phyloP scores from a whole-genome alignment of 2,113 vertebrate species.

The Ariopsis seemanni region DNA sequence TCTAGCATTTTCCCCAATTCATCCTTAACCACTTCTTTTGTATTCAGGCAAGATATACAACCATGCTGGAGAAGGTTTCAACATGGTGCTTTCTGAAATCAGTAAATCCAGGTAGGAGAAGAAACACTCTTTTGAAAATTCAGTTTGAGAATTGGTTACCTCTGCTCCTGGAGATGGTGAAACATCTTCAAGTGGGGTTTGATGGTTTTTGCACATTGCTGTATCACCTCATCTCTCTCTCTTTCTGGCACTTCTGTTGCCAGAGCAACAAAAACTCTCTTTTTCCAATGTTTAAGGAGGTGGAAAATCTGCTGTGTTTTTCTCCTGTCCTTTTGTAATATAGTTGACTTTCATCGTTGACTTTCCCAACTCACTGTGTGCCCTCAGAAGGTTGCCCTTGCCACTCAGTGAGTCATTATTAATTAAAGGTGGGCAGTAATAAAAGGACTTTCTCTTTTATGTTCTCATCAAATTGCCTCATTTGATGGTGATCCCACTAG shows the following conservation, averaged over 20 bases:
- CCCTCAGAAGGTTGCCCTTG: not conserved
- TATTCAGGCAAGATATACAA: not conserved
- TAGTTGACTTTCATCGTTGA: not conserved
- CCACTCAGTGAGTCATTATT: not conserved
- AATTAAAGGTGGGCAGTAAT: not conserved
- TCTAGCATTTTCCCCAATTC: no score
- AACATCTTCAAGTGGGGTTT: not conserved
- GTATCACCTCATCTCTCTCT: not conserved
- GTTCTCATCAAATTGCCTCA: not conserved
- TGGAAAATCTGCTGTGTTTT: not conserved
- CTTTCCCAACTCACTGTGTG: not conserved
- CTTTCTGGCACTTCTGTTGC: not conserved
- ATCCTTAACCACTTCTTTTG: not conserved
- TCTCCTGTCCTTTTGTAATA: not conserved
- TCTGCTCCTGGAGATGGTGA: not conserved
- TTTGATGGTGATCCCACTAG: not conserved
- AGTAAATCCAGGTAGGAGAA: not conserved
- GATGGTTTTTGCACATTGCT: not conserved
- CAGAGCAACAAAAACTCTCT: not conserved
- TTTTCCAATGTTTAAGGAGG: not conserved
- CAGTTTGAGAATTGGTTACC: not conserved
- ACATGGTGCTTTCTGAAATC: not conserved
- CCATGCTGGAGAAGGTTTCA: not conserved
- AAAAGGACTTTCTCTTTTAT: not conserved
- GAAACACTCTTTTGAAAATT: not conserved